Percentiles rank a stretch among this genome's conserved stretches.
Evolutionary conservation across 2,113 vertebrate genomes (phyloP).

Genomic region (Halichoeres trimaculatus): DNA sequence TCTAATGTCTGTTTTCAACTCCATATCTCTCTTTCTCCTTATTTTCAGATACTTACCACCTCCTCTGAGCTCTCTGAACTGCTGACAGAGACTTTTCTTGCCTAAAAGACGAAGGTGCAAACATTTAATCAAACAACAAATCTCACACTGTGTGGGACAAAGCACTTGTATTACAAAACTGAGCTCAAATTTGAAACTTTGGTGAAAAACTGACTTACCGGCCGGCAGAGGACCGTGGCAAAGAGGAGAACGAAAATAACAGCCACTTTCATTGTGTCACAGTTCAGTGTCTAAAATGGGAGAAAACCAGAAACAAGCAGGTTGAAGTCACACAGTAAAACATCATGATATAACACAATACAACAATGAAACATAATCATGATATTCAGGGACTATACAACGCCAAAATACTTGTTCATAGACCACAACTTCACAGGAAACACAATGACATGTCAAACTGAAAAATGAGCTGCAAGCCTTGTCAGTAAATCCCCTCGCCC

Average conservation of each 20-base stretch:
- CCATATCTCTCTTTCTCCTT: neutral
- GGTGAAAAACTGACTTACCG: slow-evolving; percentile 69
- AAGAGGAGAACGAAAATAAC: slow-evolving; percentile 82
- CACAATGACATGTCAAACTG: slow-evolving; percentile 61
- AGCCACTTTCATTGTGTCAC: slow-evolving; percentile 79
- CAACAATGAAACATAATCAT: slow-evolving; percentile 26
- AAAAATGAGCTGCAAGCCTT: neutral
- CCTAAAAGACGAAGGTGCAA: slow-evolving; percentile 56
- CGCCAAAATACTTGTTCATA: slow-evolving; percentile 13
- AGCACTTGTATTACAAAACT: neutral
- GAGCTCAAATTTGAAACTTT: neutral
- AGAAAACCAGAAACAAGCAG: slow-evolving; percentile 21
- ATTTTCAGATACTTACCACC: slow-evolving; percentile 59
- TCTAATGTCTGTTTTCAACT: neutral
- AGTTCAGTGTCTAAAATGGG: slow-evolving; percentile 56
- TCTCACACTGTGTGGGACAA: no score
- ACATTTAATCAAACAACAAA: no score
- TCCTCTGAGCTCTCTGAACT: slow-evolving; percentile 84
- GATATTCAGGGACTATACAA: neutral
- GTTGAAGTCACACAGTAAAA: slow-evolving; percentile 29
- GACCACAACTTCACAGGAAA: slow-evolving; percentile 55
- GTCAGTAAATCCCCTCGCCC: slow-evolving; percentile 11
- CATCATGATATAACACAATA: slow-evolving; percentile 7
- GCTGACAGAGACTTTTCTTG: slow-evolving; percentile 63
- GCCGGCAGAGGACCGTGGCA: slow-evolving; percentile 79